Evolutionary conservation across 92 coral and sea anemone species (phyloP).

Genomic region (Epizoanthus stellaris): DNA sequence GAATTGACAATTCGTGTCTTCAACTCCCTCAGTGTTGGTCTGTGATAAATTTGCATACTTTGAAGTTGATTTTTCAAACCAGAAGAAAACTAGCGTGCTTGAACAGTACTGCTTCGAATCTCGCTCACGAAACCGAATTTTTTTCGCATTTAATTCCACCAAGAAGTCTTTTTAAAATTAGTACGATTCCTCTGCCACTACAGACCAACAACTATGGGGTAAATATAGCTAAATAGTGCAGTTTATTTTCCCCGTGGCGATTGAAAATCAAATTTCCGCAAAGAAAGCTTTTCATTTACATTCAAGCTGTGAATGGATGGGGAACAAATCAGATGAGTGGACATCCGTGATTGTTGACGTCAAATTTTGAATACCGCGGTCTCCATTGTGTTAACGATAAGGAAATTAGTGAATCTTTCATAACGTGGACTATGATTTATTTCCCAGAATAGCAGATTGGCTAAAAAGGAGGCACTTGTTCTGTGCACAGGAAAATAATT

Average conservation of each 20-base stretch:
- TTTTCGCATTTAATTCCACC: too few relatives aligned
- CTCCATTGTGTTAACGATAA: background rate
- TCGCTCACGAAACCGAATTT: too few relatives aligned
- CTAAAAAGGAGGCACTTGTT: too few relatives aligned
- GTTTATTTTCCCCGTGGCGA: background rate
- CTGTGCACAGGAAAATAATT: too few relatives aligned
- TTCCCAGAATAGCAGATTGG: background rate
- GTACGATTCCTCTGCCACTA: background rate
- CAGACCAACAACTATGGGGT: background rate
- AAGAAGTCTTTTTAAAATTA: too few relatives aligned
- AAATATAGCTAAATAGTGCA: background rate
- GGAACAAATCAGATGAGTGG: background rate
- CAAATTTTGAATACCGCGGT: background rate
- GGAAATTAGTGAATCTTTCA: background rate
- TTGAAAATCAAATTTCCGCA: background rate
- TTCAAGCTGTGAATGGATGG: background rate
- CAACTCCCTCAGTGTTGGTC: background rate
- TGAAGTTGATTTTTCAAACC: too few relatives aligned
- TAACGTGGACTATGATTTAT: background rate
- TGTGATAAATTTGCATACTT: too few relatives aligned
- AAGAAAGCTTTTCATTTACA: background rate
- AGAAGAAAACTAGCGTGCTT: too few relatives aligned
- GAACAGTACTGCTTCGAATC: too few relatives aligned
- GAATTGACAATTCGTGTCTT: too few relatives aligned
- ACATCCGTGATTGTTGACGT: constrained; percentile 15